Base-by-base conservation (phyloP, 1,140 invertebrate species). In the Phthorimaea operculella region DNA sequence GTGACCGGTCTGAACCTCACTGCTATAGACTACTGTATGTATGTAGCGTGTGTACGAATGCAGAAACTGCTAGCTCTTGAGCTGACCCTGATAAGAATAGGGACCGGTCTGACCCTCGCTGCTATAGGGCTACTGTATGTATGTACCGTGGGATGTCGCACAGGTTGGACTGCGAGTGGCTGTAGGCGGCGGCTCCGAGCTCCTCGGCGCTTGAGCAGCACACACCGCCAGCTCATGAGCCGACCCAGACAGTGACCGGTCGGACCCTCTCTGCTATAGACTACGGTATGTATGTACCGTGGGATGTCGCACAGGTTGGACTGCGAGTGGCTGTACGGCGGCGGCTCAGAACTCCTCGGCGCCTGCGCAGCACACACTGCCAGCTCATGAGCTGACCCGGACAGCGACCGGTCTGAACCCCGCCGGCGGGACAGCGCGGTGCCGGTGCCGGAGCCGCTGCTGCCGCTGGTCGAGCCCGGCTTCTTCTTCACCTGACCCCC, bases 401-500 rank as follows among this genome's bases (percentile, higher is more conserved):
- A 91, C n/a, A 94, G 86, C 63, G 92, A 94, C 45, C 93, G 88
- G 79, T 94, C 93, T 62, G 92, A 94, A 60, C 92, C 93, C 18
- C 93, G 87, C 11, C 93, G 87, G 58, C 91, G 87, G 0, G 86
- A 60, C 51, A 91, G 70, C 2, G 74, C 73, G 44, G 76, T 72
- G 52, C 80, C 71, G 36, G 69, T 80, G 4, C 85, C 74, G 9
- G 63, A n/a, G n/a, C n/a, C 63, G 9, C 73, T 73, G 12, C 66
- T 68, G 11, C 60, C 66, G 14, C 75, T 63, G 60, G 77, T 70
- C 56, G 81, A 68, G 7, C 73, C 72, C 17, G 79, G 75, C 62
- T 84, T 96, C 79, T 96, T 96, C 74, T 95, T 96, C 11, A 91
- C 90, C 62, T 91, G 93, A 15, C 92, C 92, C 28, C 90, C 93